Percentiles rank a stretch among this genome's conserved stretches.
Evolutionary conservation across 2,888 invertebrate genomes (phyloP).

Genomic region (Teleogryllus oceanicus): DNA sequence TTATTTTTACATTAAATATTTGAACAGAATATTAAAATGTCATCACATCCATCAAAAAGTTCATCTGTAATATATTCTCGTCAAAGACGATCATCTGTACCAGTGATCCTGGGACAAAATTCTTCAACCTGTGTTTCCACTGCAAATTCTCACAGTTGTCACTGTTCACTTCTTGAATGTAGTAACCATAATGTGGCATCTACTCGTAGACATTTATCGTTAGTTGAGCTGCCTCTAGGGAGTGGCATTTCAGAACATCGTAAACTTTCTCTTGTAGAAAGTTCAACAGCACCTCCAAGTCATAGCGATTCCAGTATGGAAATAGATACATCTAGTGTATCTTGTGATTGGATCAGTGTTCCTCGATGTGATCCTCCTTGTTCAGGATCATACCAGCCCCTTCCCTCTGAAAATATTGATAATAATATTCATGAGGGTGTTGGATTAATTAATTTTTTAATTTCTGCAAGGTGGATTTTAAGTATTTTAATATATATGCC

Average conservation of each 20-base stretch:
- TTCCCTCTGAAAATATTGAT: conserved; percentile 23
- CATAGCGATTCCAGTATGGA: conserved; percentile 25
- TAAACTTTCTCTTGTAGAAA: conserved; percentile 24
- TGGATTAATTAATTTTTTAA: conserved; percentile 32
- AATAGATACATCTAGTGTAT: conserved; percentile 32
- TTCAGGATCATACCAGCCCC: conserved; percentile 25
- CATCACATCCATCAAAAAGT: background rate
- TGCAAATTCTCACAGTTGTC: background rate
- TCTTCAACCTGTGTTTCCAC: background rate
- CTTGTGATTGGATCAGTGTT: conserved; percentile 21
- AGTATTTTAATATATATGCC: too few species aligned
- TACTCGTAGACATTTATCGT: background rate
- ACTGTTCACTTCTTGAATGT: conserved; percentile 3
- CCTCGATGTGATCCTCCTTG: background rate
- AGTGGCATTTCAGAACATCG: background rate
- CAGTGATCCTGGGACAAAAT: background rate
- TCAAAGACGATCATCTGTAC: background rate
- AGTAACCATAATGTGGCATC: background rate
- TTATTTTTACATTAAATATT: too few species aligned
- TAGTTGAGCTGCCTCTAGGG: background rate
- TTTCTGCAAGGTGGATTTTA: too few species aligned
- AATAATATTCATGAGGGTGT: background rate
- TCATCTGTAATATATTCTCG: background rate
- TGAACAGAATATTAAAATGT: background rate
- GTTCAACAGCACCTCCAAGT: background rate